Base-by-base conservation (phyloP, 2,888 invertebrate species). In the Watsonalla binaria region DNA sequence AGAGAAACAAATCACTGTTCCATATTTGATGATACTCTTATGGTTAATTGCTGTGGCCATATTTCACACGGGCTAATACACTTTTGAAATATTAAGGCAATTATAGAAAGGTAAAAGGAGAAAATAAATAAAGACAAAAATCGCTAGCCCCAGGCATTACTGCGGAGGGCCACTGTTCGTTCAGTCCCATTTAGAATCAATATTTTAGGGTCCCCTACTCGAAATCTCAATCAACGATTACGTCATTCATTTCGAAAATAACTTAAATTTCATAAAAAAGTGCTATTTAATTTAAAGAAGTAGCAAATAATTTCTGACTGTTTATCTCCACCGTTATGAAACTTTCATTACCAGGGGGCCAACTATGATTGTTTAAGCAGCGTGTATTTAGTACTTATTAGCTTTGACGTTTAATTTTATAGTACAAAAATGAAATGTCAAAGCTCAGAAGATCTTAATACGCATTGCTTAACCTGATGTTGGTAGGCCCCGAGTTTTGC, bases 111-210 rank as follows among this genome's bases (percentile, higher is more conserved):
- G 64, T 59, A 78, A 74, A 80, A 73, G 64, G 68, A 77, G 75
- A 76, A 78, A 80, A 77, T 71, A 75, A 78, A 80, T 76, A 74
- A 74, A 78, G 76, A 78, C 76, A 67, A 82, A 82, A 83, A 81
- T 81, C 73, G 73, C 70, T 74, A 65, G 84, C 86, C 80, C 46
- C 52, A 24, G 77, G 90, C 76, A 51, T 66, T 76, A 60, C 66
- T 68, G 80, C 55, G 81, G 84, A 82, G 83, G 88, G 88, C 90
- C 90, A 90, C 89, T 83, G 86, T 88, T 84, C 77, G 86, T 88
- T 84, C 77, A 75, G 75, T 68, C 68, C 78, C 75, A 78, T 82
- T 85, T 78, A 77, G 71, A 72, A 72, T 66, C 68, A 78, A 42
- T 42, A 42, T 42, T 80, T 80, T 65, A 55, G 57, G 48, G 50